phyloP scores from a whole-genome alignment of 2,888 invertebrate genomes.

The Drosophila tanythrix region DNA sequence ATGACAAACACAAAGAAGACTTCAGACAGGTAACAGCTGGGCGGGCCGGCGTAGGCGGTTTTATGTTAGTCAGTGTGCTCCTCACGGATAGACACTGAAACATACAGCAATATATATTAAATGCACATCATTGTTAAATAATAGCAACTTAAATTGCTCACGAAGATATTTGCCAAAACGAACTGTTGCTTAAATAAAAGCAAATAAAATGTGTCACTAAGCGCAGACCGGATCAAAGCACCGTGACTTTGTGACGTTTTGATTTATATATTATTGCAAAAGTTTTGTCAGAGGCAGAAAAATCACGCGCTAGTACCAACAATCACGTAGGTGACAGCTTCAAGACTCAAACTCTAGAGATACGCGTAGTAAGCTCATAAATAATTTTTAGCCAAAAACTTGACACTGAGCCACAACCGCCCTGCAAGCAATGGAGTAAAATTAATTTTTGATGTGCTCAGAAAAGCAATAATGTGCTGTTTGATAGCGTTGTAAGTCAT shows the following conservation, averaged over 20 bases:
- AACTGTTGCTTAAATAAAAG: conserved; percentile 52
- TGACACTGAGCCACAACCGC: conserved; percentile 38
- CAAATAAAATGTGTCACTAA: conserved; percentile 42
- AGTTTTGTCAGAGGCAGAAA: conserved; percentile 63
- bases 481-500: conserved; percentile 24
- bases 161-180: conserved; percentile 47
- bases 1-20: conserved; percentile 36
- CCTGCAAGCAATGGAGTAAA: conserved; percentile 58
- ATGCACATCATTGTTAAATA: conserved; percentile 70
- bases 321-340: conserved; percentile 73
- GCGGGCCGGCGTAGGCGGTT: conserved; percentile 36
- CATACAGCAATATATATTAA: conserved; percentile 61
- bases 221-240: conserved; percentile 17
- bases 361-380: conserved; percentile 67
- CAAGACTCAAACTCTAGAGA: conserved; percentile 27
- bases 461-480: conserved; percentile 31
- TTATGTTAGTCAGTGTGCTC: conserved; percentile 27
- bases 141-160: conserved; percentile 71
- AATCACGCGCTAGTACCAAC: conserved; percentile 62
- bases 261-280: conserved; percentile 84
- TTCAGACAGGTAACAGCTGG: conserved; percentile 76
- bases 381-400: conserved; percentile 70
- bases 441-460: conserved; percentile 78
- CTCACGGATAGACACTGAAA: conserved; percentile 20
- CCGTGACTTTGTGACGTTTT: conserved; percentile 83